A percentile compares a stretch with the other conserved stretches of the same genome.
Evolutionary conservation across 37 sponge, comb jelly and placozoan genomes (phyloP).

Genomic region (Amphimedon queenslandica): DNA sequence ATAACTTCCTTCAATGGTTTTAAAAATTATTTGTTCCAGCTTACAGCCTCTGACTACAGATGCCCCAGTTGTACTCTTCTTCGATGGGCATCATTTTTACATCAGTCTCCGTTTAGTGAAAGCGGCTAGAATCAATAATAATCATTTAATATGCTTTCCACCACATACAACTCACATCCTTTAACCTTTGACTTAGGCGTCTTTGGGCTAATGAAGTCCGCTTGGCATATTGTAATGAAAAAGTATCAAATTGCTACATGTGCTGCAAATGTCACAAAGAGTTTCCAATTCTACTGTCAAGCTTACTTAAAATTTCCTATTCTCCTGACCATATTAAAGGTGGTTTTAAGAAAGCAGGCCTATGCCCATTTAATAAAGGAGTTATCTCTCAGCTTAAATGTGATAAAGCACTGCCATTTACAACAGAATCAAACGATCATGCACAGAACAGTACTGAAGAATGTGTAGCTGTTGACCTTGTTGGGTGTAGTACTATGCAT

Average conservation of each 20-base stretch:
- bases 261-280: slow-evolving; percentile 36
- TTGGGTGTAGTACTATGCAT: too few relatives aligned
- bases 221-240: slow-evolving; percentile 44
- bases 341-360: slow-evolving; percentile 33
- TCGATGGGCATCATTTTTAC: slow-evolving; percentile 69
- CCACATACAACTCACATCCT: slow-evolving; percentile 46
- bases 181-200: slow-evolving; percentile 52
- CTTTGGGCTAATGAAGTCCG: slow-evolving; percentile 38
- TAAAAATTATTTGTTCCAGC: slow-evolving; percentile 35
- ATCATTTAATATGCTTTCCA: slow-evolving; percentile 54
- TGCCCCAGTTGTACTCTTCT: slow-evolving; percentile 41
- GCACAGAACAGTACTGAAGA: too few relatives aligned
- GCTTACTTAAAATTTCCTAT: slow-evolving; percentile 14
- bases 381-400: slow-evolving; percentile 24
- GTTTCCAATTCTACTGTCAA: slow-evolving; percentile 37
- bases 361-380: slow-evolving; percentile 22
- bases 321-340: slow-evolving; percentile 10
- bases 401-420: slow-evolving; percentile 20
- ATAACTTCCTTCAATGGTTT: slow-evolving; percentile 45
- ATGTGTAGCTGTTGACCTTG: too few relatives aligned
- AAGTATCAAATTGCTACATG: slow-evolving; percentile 20
- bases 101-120: slow-evolving; percentile 18
- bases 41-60: slow-evolving; percentile 4
- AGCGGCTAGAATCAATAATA: slow-evolving; percentile 14
- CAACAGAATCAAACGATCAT: too few relatives aligned